phyloP scores from a whole-genome alignment of 1,140 invertebrate genomes.

The Eueides isabella region DNA sequence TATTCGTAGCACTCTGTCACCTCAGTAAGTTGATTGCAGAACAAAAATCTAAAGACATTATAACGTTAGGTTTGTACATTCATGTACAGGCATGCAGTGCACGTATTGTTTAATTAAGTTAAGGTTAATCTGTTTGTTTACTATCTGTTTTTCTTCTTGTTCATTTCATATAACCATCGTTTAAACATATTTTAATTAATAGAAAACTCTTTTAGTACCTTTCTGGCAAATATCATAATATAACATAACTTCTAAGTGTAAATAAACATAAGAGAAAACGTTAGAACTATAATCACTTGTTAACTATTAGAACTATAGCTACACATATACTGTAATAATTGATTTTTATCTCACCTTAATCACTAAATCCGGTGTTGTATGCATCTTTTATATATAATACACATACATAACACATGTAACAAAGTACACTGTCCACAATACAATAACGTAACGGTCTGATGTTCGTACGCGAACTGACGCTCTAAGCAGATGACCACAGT shows the following conservation, averaged over 20 bases:
- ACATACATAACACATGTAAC: constrained; percentile 12
- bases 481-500: constrained; percentile 46
- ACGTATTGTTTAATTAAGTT: not conserved
- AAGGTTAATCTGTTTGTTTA: not conserved
- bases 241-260: not conserved
- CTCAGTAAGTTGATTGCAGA: not conserved
- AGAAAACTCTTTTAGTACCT: too few relatives aligned
- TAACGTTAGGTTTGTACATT: not conserved
- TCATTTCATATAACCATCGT: not conserved
- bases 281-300: not conserved
- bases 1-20: constrained; percentile 5
- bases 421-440: constrained; percentile 18
- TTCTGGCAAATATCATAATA: not conserved
- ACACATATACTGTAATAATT: not conserved
- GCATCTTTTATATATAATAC: constrained; percentile 22
- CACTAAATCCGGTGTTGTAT: constrained; percentile 32
- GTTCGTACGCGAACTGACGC: constrained; percentile 40
- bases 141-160: not conserved
- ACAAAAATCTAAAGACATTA: not conserved
- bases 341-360: constrained; percentile 26
- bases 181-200: not conserved
- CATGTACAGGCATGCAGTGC: not conserved
- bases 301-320: too few relatives aligned
- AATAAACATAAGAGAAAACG: not conserved
- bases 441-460: constrained; percentile 37